Conservation (phyloP, 1,140 invertebrate species). For the Drosophila sechellia region DNA sequence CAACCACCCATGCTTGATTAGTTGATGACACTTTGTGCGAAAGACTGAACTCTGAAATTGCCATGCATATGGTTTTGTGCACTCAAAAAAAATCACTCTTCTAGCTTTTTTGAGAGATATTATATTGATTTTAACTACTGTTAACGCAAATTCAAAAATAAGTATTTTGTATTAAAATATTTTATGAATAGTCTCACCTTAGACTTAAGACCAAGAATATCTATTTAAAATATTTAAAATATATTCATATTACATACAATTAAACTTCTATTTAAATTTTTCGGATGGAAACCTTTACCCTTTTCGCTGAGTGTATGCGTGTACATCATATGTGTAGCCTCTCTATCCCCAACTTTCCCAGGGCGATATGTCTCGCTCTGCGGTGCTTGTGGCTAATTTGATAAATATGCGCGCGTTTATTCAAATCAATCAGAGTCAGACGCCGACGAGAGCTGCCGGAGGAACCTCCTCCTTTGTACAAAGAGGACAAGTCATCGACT, state of each 20-base stretch:
- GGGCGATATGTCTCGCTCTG: constrained; percentile 36
- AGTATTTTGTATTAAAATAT: no score
- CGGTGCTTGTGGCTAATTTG: constrained; percentile 75
- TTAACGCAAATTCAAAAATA: not conserved
- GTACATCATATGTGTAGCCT: constrained; percentile 8
- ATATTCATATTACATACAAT: no score
- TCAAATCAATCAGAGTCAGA: constrained; percentile 82
- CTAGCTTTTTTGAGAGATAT: not conserved
- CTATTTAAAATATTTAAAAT: no score
- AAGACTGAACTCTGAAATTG: constrained; percentile 8
- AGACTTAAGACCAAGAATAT: no score
- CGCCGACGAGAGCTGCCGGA: constrained; percentile 8
- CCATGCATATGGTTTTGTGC: constrained; percentile 1
- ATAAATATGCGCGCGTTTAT: constrained; percentile 82
- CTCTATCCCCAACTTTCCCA: constrained; percentile 14
- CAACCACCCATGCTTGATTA: constrained; percentile 65
- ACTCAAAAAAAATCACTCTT: not conserved
- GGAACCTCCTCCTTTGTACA: constrained; percentile 1
- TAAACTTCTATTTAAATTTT: no score
- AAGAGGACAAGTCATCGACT: constrained; percentile 30
- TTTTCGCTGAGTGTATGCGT: not conserved
- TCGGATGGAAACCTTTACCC: not conserved
- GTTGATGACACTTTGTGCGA: constrained; percentile 72
- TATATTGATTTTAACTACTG: not conserved
- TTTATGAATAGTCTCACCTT: no score